Evolutionary conservation across 2,888 invertebrate genomes (phyloP).

Genomic region (Aquatica leii): DNA sequence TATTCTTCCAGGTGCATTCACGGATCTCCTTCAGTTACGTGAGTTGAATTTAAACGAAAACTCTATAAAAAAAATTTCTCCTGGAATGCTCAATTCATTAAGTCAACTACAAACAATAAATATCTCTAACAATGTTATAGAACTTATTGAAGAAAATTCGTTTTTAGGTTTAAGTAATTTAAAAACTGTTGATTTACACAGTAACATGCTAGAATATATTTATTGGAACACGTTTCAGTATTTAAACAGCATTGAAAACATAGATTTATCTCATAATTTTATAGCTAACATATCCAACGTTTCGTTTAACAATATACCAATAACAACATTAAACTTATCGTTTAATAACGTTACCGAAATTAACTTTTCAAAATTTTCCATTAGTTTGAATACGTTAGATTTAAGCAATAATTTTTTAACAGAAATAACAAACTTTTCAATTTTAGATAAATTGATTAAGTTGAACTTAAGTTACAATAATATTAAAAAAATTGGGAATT

Average conservation of each 20-base stretch:
- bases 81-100: background rate
- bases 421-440: background rate
- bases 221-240: background rate
- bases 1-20: slow-evolving; percentile 1
- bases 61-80: background rate
- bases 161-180: background rate
- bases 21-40: background rate
- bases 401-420: background rate
- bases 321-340: background rate
- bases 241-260: background rate
- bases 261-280: background rate
- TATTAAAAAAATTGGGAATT: background rate
- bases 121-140: background rate
- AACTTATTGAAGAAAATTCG: background rate
- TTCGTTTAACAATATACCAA: background rate
- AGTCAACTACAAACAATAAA: background rate
- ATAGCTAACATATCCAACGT: background rate
- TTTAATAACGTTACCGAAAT: background rate
- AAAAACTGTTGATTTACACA: background rate
- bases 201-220: background rate
- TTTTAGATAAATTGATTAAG: background rate
- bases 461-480: slow-evolving; percentile 1
- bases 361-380: background rate
- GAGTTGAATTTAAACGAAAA: background rate
- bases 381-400: background rate